Evolutionary conservation across 2,888 invertebrate genomes (phyloP).

Genomic region (Coleophora deauratella): DNA sequence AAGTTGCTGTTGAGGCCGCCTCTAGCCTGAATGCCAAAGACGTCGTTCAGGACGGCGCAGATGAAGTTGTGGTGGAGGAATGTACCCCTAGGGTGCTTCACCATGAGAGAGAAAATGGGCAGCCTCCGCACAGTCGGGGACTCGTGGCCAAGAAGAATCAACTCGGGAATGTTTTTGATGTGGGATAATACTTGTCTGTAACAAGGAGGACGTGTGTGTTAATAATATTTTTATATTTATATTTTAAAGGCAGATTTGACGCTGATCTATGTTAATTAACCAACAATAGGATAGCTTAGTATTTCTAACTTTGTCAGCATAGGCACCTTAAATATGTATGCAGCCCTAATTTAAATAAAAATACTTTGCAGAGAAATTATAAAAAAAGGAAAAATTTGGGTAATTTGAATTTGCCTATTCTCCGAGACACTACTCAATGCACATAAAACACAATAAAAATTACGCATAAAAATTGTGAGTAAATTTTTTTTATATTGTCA

Average conservation of each 20-base stretch:
- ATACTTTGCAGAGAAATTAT: no score
- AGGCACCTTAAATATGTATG: no score
- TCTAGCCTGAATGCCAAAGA: slow-evolving; percentile 91
- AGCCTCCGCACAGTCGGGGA: slow-evolving; percentile 79
- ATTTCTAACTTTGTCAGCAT: no score
- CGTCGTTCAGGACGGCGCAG: slow-evolving; percentile 89
- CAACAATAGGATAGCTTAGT: no score
- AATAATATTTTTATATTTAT: background rate
- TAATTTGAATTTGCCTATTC: no score
- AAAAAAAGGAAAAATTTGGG: no score
- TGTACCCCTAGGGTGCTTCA: slow-evolving; percentile 85
- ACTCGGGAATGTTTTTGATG: slow-evolving; percentile 84
- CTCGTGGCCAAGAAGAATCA: slow-evolving; percentile 83
- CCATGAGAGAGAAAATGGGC: slow-evolving; percentile 90
- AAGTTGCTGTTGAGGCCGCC: slow-evolving; percentile 88
- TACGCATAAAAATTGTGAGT: no score
- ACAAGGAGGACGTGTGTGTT: slow-evolving; percentile 27
- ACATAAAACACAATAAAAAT: no score
- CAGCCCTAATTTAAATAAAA: no score
- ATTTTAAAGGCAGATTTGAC: background rate
- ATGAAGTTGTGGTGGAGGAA: slow-evolving; percentile 93
- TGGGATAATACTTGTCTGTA: slow-evolving; percentile 85
- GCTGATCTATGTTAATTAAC: no score
- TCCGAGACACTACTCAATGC: no score
- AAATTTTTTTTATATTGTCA: no score